phyloP scores from a whole-genome alignment of 2,113 vertebrate species.

The Pterocles burchelli region DNA sequence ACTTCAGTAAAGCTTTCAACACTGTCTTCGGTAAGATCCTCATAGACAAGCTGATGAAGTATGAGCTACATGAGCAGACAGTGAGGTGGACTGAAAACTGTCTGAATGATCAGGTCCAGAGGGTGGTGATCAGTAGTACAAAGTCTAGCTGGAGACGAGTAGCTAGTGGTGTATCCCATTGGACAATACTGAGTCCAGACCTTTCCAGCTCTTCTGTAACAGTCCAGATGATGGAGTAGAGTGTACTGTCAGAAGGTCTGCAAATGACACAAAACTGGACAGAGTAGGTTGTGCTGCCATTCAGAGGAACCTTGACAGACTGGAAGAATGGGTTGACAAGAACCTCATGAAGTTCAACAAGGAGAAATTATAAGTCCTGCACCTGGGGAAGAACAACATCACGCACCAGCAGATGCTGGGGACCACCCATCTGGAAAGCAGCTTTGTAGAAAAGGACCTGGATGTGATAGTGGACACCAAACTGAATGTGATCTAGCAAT shows the following conservation, averaged over 20 bases:
- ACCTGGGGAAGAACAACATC: background rate
- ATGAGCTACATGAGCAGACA: background rate
- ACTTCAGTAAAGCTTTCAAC: background rate
- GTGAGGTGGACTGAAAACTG: background rate
- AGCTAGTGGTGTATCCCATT: rapidly evolving
- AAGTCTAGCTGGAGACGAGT: background rate
- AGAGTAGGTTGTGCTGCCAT: background rate
- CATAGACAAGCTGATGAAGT: background rate
- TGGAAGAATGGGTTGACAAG: background rate
- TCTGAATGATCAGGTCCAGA: background rate
- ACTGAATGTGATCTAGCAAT: background rate
- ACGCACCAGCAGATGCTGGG: background rate
- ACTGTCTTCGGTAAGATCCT: background rate
- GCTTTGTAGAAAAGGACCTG: background rate
- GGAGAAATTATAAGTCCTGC: background rate
- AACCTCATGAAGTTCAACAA: background rate
- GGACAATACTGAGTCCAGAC: rapidly evolving
- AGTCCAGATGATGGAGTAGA: background rate
- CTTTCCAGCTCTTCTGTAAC: background rate
- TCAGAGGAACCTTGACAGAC: background rate
- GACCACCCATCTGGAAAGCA: background rate
- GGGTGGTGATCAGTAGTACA: background rate
- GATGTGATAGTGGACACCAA: background rate
- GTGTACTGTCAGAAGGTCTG: background rate
- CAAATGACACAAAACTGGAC: background rate